phyloP scores from a whole-genome alignment of 2,113 vertebrate species.

The Callospermophilus lateralis region DNA sequence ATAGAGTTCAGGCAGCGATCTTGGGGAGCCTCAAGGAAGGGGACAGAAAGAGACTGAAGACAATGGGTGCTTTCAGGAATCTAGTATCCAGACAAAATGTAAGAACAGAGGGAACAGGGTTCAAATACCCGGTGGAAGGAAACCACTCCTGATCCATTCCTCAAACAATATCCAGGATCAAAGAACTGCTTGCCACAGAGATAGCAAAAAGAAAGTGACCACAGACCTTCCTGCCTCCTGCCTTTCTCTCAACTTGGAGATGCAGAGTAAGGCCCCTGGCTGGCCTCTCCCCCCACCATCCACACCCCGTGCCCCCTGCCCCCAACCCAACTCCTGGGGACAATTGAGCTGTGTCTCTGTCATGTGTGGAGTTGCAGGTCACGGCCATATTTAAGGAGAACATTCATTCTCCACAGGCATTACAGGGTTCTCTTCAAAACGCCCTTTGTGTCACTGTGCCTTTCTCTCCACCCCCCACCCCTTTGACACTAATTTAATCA shows the following conservation, averaged over 20 bases:
- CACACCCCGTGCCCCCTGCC: background rate
- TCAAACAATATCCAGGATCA: background rate
- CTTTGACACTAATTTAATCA: conserved; percentile 87
- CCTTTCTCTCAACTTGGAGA: background rate
- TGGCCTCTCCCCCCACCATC: background rate
- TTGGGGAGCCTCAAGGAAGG: conserved; percentile 12
- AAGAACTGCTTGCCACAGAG: background rate
- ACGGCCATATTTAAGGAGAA: conserved; percentile 83
- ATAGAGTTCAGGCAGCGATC: conserved; percentile 38
- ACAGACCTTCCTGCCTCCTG: background rate
- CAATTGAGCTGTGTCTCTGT: conserved; percentile 68
- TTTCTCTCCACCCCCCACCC: conserved; percentile 66
- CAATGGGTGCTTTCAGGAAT: conserved; percentile 62
- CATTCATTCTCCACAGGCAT: conserved; percentile 77
- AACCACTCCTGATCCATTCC: background rate
- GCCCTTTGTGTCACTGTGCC: conserved; percentile 85
- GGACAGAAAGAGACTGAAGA: conserved; percentile 24
- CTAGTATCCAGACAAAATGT: background rate
- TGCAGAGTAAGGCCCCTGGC: background rate
- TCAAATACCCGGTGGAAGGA: background rate
- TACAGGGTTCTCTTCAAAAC: conserved; percentile 84
- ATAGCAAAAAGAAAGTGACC: background rate
- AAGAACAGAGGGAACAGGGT: conserved; percentile 13
- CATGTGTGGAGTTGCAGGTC: conserved; percentile 80
- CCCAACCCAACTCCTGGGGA: conserved; percentile 65